Conservation (phyloP, 2,797 vertebrate species). For the Esox lucius region DNA sequence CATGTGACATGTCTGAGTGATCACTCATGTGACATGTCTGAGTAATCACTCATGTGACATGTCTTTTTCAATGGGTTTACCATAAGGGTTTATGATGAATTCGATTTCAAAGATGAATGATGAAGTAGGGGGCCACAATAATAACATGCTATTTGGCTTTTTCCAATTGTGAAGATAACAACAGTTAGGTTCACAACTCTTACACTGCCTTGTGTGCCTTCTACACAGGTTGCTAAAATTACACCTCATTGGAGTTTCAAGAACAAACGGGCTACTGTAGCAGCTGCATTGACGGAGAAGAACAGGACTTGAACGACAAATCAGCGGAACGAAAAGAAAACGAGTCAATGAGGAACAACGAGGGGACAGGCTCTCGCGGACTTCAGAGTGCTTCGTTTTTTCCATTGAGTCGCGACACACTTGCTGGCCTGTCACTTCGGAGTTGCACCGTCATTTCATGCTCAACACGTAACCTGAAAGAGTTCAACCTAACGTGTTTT, state of each 20-base stretch:
- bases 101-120: conserved; percentile 28
- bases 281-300: conserved; percentile 54
- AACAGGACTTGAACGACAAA: conserved; percentile 40
- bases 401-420: conserved; percentile 51
- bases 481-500: not conserved
- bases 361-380: conserved; percentile 34
- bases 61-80: not conserved
- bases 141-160: not conserved
- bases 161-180: conserved; percentile 22
- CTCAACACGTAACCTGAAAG: not conserved
- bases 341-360: conserved; percentile 22
- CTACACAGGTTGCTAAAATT: conserved; percentile 20
- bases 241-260: conserved; percentile 31
- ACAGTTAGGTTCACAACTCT: conserved; percentile 29
- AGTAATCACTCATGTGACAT: not conserved
- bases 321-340: conserved; percentile 38
- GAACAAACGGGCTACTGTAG: conserved; percentile 40
- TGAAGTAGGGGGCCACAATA: not conserved
- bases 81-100: not conserved
- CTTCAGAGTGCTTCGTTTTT: conserved; percentile 56
- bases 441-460: not conserved
- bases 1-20: no score
- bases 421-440: conserved; percentile 29
- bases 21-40: no score
- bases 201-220: conserved; percentile 19